Base-by-base conservation (phyloP, 2,797 vertebrate species). In the Hippopotamyrus pictus region DNA sequence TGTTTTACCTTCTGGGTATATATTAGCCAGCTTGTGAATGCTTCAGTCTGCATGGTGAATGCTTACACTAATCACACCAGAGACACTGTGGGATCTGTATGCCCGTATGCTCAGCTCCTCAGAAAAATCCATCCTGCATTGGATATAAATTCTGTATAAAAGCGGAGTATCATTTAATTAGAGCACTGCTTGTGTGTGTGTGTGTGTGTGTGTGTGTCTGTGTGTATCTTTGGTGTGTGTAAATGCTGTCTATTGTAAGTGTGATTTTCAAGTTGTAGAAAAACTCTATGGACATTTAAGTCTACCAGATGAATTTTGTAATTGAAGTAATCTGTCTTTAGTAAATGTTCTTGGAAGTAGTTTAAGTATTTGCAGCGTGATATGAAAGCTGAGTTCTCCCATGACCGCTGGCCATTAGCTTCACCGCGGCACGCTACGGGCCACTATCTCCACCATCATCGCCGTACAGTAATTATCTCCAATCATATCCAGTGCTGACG, bases 1-100 rank as follows among this genome's bases (percentile, higher is more conserved):
- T 44, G 25, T 88, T 88, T 88, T 29, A 83, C 69, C 88, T 88
- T 88, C 88, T 88, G 69, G 88, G 69, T 88, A 57, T 88, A 82
- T 29, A 82, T 82, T 79, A 53, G 51, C 69, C 25, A 8, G 29
- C 46, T 17, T 88, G 87, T 69, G 87, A 25, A 76, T 48, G 59
- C 65, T 50, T 73, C 59, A 65, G 44, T 29, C 12, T 88, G 25
- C n/a, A 88, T 76, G 57, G 65, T 22, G 59, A 88, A 41, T 59
- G 73, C 73, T 62, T 62, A 44, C 33, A 22, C 29, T 59, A 87
- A 87, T 46, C 54, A 87, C 86, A 59, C 86, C 86, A 62, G 29
- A 62, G 48, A 44, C 25, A 25, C 86, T 65, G 37, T 44, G 86
- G 54, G 37, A 87, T 53, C 33, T 37, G 50, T 54, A 11, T 7